Percentiles rank a stretch among this genome's conserved stretches.
These are phyloP conservation scores for Buceros bicornis DNA, from an alignment of 2,797 vertebrate species.

Conservation along the genomic window DNA sequence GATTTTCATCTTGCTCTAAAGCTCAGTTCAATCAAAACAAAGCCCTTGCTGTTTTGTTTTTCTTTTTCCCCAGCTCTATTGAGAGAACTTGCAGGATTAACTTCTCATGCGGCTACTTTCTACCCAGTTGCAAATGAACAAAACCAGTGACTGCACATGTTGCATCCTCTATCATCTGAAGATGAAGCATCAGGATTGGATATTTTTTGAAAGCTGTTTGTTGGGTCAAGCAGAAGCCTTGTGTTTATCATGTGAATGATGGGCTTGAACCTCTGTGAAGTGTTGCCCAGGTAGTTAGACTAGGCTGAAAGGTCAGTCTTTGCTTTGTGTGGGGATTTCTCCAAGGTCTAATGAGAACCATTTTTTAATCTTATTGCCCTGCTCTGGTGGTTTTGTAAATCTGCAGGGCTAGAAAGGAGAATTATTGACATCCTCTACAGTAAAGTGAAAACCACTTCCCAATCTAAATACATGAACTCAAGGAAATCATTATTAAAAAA, in stretches of 20 bases:
- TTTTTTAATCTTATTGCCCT: neutral
- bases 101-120: neutral
- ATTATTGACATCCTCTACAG: neutral
- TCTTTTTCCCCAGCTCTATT: neutral
- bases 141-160: neutral
- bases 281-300: neutral
- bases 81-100: neutral
- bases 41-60: neutral
- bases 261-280: neutral
- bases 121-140: neutral
- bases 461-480: neutral
- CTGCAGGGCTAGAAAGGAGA: neutral
- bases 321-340: neutral
- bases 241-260: neutral
- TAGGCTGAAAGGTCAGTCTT: neutral
- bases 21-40: neutral
- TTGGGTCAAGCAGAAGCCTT: neutral
- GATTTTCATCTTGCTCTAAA: neutral
- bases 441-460: neutral
- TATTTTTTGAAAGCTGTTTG: neutral
- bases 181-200: neutral
- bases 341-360: neutral
- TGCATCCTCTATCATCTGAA: neutral
- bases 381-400: neutral
- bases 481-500: neutral